Conservation (phyloP, 2,113 vertebrate species). For the Laterallus jamaicensis region DNA sequence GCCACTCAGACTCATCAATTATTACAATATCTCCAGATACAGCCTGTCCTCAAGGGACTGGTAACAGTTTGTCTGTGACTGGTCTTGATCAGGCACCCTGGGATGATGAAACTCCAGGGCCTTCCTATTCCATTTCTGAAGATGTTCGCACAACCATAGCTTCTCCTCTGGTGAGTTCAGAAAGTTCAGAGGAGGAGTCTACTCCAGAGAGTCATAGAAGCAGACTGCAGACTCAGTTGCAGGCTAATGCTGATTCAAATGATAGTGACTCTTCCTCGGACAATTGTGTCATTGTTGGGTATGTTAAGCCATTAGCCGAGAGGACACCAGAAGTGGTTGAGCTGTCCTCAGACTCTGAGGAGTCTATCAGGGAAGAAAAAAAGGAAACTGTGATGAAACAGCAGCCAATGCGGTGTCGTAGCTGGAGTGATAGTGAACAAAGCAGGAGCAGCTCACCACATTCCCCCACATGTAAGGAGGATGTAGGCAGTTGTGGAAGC, state of each 20-base stretch:
- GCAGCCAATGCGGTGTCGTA: conserved; percentile 76
- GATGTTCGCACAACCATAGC: conserved; percentile 66
- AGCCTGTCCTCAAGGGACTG: conserved; percentile 56
- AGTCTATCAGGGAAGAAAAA: conserved; percentile 74
- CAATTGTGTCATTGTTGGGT: conserved; percentile 88
- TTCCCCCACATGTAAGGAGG: conserved; percentile 59
- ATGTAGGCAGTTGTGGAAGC: conserved; percentile 40
- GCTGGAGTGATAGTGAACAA: conserved; percentile 73
- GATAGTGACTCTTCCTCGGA: conserved; percentile 72
- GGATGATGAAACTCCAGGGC: conserved; percentile 95
- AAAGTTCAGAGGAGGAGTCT: conserved; percentile 82
- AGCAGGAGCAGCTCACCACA: conserved; percentile 74
- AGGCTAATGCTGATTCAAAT: conserved; percentile 51
- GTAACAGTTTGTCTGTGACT: conserved; percentile 50
- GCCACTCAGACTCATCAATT: conserved; percentile 86
- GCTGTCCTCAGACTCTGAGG: conserved; percentile 89
- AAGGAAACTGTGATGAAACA: conserved; percentile 69
- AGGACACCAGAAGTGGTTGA: conserved; percentile 94
- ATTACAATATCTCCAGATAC: conserved; percentile 91
- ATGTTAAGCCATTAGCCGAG: conserved; percentile 87
- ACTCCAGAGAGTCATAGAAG: conserved; percentile 26
- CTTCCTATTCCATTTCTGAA: conserved; percentile 85
- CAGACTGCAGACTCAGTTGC: conserved; percentile 7
- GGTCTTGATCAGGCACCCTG: conserved; percentile 80
- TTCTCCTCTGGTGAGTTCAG: conserved; percentile 80